These are phyloP conservation scores for Beaufortia kweichowensis DNA, from an alignment of 2,113 vertebrate genomes.

Conservation along the genomic window DNA sequence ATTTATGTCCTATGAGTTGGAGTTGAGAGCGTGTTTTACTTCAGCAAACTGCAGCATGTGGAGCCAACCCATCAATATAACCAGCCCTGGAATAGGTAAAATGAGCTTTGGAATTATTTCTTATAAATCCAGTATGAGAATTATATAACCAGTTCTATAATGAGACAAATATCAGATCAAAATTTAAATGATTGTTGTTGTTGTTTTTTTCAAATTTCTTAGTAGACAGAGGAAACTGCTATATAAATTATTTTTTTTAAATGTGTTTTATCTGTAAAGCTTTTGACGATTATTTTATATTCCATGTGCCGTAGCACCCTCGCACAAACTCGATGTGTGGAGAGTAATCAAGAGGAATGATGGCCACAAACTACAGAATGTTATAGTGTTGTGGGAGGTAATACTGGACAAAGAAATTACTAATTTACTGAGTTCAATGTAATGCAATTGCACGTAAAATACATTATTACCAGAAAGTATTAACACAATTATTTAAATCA, in stretches of 20 bases:
- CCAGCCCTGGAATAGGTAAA: slow-evolving; percentile 69
- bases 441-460: too few species aligned
- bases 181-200: background rate
- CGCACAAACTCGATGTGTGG: slow-evolving; percentile 67
- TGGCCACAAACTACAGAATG: background rate
- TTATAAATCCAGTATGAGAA: too few species aligned
- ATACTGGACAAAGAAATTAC: background rate
- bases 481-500: too few species aligned
- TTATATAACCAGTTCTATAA: too few species aligned
- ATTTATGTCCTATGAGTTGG: slow-evolving; percentile 66
- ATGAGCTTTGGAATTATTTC: background rate
- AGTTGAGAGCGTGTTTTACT: slow-evolving; percentile 63
- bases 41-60: slow-evolving; percentile 68
- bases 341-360: slow-evolving; percentile 50
- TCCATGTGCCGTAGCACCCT: slow-evolving; percentile 60
- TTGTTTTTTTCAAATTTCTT: too few species aligned
- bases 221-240: too few species aligned
- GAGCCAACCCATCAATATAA: slow-evolving; percentile 58
- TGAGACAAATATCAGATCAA: too few species aligned
- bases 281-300: background rate
- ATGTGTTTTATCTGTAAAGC: background rate
- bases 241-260: too few species aligned
- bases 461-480: too few species aligned
- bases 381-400: slow-evolving; percentile 76
- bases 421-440: too few species aligned